Base-by-base conservation (phyloP, 2,113 vertebrate species). In the Oxyura jamaicensis region DNA sequence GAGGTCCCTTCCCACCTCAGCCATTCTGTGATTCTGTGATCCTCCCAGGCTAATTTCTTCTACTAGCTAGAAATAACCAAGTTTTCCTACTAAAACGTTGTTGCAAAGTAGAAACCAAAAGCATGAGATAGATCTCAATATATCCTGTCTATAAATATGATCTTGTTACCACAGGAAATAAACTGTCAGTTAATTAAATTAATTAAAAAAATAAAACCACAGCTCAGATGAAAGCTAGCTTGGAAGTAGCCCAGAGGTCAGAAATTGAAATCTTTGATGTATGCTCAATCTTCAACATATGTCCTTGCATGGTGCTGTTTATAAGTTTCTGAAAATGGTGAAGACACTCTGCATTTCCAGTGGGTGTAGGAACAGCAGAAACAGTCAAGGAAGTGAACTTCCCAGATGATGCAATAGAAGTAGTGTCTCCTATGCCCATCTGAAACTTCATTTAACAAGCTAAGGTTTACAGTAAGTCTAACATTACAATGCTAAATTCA, bases 161-260 rank as follows among this genome's bases (percentile, higher is more conserved):
- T 86, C 81, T 91, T 91, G 86, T 91, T 94, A 90, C 9, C 60
- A 91, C 25, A 90, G 76, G 86, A 95, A 84, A 92, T 90, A 92
- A 96, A 90, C 76, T 93, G 81, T 91, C 88, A 92, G 50, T 93
- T 94, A 90, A 83, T 95, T 75, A 86, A 96, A 95, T 94, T 86
- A 93, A 89, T 93, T 80, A 53, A 90, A 92, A 74, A 88, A 81
- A 74, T n/a, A 52, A 69, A 90, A 72, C 16, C 36, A 81, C 29
- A 42, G 52, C 53, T 95, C 62, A 80, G 50, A 83, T 86, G 80
- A 95, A 88, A 95, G 62, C 88, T 92, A 67, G 46, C 73, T 95
- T 95, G 92, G 84, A 93, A 93, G 41, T 46, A 94, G 79, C 72
- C 71, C 90, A 91, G 75, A 94, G 85, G 86, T 96, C 96, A 94